These are phyloP conservation scores for Eueides isabella DNA, from an alignment of 1,140 invertebrate genomes.

Conservation along the genomic window DNA sequence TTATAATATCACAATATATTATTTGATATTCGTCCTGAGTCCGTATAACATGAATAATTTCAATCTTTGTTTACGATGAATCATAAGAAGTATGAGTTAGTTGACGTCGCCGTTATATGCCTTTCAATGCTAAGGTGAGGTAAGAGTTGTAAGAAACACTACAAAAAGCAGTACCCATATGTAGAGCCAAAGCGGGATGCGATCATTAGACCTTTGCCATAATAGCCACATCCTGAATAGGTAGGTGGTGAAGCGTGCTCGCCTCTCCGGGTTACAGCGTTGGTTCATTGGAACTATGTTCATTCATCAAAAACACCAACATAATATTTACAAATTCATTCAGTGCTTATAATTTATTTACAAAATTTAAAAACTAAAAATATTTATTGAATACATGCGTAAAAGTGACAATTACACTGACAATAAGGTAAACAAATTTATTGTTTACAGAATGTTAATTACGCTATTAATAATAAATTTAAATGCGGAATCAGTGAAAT, in stretches of 20 bases:
- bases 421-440: not conserved
- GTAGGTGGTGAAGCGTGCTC: constrained; percentile 73
- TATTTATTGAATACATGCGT: not conserved
- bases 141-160: constrained; percentile 57
- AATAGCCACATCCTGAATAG: constrained; percentile 77
- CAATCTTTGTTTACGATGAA: constrained; percentile 47
- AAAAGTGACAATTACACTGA: not conserved
- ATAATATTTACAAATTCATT: constrained; percentile 18
- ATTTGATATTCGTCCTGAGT: constrained; percentile 42
- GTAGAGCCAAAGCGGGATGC: constrained; percentile 66
- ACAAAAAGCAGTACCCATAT: constrained; percentile 68
- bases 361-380: not conserved
- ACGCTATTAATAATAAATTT: not conserved
- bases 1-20: constrained; percentile 40
- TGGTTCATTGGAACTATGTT: constrained; percentile 51
- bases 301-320: constrained; percentile 63
- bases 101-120: constrained; percentile 72
- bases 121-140: constrained; percentile 58
- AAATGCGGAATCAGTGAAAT: not conserved
- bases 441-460: not conserved
- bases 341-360: not conserved
- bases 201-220: constrained; percentile 78
- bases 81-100: constrained; percentile 62
- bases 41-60: constrained; percentile 45
- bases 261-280: constrained; percentile 47